These are phyloP conservation scores for Sebastes melanostomus DNA, from an alignment of 2,797 vertebrate species.

Conservation along the genomic window DNA sequence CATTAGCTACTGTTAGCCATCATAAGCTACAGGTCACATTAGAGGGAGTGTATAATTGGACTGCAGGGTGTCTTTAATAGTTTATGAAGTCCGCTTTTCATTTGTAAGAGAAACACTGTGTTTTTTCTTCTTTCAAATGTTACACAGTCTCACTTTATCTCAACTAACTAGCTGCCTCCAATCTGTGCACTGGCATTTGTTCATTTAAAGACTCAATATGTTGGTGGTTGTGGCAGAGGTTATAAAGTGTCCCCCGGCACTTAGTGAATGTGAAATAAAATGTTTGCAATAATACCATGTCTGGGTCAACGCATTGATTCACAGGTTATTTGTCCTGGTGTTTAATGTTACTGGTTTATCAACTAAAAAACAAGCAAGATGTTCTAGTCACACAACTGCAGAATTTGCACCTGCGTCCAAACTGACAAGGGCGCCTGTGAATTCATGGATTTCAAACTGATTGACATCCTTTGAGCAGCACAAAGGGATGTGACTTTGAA, in stretches of 20 bases:
- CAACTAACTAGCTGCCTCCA: not conserved
- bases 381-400: not conserved
- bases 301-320: not conserved
- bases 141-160: not conserved
- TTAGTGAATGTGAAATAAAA: not conserved
- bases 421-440: not conserved
- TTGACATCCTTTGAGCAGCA: conserved; percentile 21
- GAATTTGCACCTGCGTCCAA: not conserved
- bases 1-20: not conserved
- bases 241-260: not conserved
- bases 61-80: not conserved
- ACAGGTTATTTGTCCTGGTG: not conserved
- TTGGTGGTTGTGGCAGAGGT: not conserved
- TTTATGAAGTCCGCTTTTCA: not conserved
- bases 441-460: conserved; percentile 11
- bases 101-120: not conserved
- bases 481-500: conserved; percentile 36
- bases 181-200: not conserved
- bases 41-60: not conserved
- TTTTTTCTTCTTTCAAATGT: not conserved
- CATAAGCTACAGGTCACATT: not conserved
- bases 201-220: not conserved
- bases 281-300: not conserved
- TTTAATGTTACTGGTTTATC: not conserved
- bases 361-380: not conserved